Evolutionary conservation across 2,888 invertebrate species (phyloP).

Genomic region (Sabatieria punctata): DNA sequence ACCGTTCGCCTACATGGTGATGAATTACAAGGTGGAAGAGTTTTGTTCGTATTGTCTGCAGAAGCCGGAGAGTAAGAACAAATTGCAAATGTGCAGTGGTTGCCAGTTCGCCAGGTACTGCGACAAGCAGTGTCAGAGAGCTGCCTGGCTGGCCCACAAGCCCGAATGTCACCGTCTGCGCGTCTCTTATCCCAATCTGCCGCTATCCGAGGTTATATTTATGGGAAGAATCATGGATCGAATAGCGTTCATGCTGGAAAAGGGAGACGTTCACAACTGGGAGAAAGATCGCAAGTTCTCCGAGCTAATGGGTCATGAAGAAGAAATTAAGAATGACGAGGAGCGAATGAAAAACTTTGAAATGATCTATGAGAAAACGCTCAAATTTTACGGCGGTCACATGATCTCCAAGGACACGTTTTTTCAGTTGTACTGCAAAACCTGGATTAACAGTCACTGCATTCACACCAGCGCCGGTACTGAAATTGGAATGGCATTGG

Average conservation of each 20-base stretch:
- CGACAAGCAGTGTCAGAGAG: constrained; percentile 13
- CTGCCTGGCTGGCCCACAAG: constrained; percentile 23
- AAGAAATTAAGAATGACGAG: constrained; percentile 9
- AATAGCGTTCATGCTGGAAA: constrained; percentile 19
- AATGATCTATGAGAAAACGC: constrained; percentile 17
- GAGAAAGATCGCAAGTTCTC: constrained; percentile 19
- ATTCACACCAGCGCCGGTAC: constrained; percentile 25
- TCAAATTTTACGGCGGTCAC: constrained; percentile 10
- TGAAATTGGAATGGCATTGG: constrained; percentile 27
- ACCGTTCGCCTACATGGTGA: constrained; percentile 23
- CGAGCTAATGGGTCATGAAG: constrained; percentile 11
- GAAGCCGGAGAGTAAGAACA: constrained; percentile 13
- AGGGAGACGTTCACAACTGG: constrained; percentile 22
- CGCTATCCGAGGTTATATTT: constrained; percentile 26
- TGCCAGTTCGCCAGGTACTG: constrained; percentile 20
- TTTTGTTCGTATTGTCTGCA: constrained; percentile 26
- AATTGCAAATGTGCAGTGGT: constrained; percentile 19
- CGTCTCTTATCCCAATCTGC: constrained; percentile 23
- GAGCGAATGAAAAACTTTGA: constrained; percentile 25
- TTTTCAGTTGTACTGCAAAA: constrained; percentile 23
- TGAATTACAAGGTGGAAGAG: constrained; percentile 16
- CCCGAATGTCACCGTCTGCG: constrained; percentile 23
- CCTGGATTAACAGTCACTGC: constrained; percentile 26
- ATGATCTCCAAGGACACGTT: constrained; percentile 16
- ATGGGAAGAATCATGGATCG: constrained; percentile 23